A percentile compares a stretch with the other conserved stretches of the same genome.
phyloP scores from a whole-genome alignment of 2,113 vertebrate genomes.

The Labrus mixtus region DNA sequence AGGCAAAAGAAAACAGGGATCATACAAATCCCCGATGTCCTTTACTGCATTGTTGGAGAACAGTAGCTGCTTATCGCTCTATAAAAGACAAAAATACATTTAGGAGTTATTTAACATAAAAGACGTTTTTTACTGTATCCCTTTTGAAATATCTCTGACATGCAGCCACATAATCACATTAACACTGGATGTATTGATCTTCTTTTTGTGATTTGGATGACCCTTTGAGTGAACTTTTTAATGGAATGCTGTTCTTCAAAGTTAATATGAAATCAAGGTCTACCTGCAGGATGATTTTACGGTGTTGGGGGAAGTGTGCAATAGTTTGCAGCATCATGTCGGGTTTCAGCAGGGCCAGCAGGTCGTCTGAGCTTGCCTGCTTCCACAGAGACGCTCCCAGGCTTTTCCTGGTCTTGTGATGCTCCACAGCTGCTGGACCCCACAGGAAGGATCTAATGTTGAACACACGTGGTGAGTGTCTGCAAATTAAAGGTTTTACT shows the following conservation, averaged over 20 bases:
- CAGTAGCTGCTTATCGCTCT: conserved; percentile 80
- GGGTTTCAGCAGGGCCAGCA: conserved; percentile 88
- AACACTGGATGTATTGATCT: too few relatives aligned
- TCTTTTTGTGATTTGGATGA: too few relatives aligned
- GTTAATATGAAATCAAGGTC: not conserved
- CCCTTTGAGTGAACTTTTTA: too few relatives aligned
- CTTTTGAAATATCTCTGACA: not conserved
- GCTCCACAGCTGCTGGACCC: conserved; percentile 93
- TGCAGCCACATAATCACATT: not conserved
- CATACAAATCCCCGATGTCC: conserved; percentile 85
- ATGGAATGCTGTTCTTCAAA: not conserved
- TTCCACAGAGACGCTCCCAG: conserved; percentile 94
- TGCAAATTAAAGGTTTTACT: not conserved
- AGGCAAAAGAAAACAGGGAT: conserved; percentile 93
- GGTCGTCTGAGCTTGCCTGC: conserved; percentile 89
- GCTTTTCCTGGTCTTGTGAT: conserved; percentile 91
- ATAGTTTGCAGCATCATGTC: conserved; percentile 90
- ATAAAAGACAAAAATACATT: conserved; percentile 35
- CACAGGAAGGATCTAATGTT: conserved; percentile 89
- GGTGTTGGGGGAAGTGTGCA: conserved; percentile 89
- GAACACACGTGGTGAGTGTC: conserved; percentile 3
- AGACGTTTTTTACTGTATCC: not conserved
- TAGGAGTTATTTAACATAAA: not conserved
- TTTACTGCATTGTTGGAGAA: conserved; percentile 71
- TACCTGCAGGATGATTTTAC: conserved; percentile 85